phyloP scores from a whole-genome alignment of 1,140 invertebrate genomes.

The Dufourea novaeangliae region DNA sequence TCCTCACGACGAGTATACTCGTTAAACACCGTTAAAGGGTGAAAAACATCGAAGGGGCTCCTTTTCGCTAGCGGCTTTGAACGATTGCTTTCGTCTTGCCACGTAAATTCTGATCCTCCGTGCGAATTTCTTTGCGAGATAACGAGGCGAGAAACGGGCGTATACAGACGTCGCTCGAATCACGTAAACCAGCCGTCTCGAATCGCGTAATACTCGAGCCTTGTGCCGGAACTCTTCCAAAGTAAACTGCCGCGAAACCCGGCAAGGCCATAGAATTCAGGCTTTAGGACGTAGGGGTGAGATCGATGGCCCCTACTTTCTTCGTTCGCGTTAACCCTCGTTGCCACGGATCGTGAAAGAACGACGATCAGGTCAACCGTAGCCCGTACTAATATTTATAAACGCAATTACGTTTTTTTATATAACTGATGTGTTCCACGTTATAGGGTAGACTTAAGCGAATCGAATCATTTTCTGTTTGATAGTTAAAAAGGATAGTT shows the following conservation, averaged over 20 bases:
- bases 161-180: background rate
- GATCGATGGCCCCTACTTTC: background rate
- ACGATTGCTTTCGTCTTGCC: background rate
- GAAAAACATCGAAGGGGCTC: too few relatives aligned
- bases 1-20: too few relatives aligned
- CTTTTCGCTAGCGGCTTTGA: too few relatives aligned
- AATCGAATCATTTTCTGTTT: too few relatives aligned
- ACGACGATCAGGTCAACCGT: too few relatives aligned
- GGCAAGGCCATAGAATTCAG: background rate
- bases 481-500: too few relatives aligned
- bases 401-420: too few relatives aligned
- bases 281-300: background rate
- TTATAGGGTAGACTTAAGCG: too few relatives aligned
- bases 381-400: too few relatives aligned
- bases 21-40: too few relatives aligned
- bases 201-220: background rate
- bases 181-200: background rate
- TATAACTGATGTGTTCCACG: too few relatives aligned
- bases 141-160: background rate
- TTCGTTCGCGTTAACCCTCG: background rate
- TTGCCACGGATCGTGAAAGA: background rate
- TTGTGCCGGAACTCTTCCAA: background rate
- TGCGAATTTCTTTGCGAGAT: conserved; percentile 22
- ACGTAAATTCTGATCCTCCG: conserved; percentile 21
- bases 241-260: background rate